These are phyloP conservation scores for Arctocebus calabarensis DNA, from an alignment of 2,797 vertebrate genomes.

Conservation along the genomic window DNA sequence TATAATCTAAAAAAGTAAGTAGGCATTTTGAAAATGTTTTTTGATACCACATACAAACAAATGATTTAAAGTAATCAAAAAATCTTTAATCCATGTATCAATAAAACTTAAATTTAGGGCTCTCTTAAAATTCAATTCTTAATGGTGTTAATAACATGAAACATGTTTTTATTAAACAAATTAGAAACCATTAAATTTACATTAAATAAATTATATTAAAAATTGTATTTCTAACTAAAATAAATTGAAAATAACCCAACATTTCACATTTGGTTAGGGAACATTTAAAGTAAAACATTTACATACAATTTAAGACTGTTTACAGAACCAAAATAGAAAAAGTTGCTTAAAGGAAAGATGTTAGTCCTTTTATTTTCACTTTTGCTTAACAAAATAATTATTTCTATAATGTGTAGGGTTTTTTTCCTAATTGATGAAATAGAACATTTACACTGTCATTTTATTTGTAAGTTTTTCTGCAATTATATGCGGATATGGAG, in stretches of 20 bases:
- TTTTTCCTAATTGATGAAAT: not conserved
- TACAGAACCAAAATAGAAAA: conserved; percentile 5
- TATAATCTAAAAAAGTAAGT: not conserved
- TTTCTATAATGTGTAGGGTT: not conserved
- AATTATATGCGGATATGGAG: not conserved
- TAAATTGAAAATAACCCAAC: not conserved
- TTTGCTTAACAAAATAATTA: not conserved
- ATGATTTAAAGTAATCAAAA: not conserved
- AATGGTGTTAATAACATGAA: not conserved
- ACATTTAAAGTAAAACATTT: conserved; percentile 9
- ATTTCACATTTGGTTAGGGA: not conserved
- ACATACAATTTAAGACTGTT: not conserved
- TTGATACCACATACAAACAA: not conserved
- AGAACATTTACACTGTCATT: not conserved
- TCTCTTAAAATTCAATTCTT: not conserved
- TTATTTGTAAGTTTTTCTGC: not conserved
- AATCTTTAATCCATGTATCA: not conserved
- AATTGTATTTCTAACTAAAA: not conserved
- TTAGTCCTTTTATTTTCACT: not conserved
- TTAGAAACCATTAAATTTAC: not conserved
- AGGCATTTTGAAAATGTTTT: not conserved
- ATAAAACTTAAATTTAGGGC: not conserved
- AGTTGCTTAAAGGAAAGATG: not conserved
- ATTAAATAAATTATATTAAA: conserved; percentile 11
- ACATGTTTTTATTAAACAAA: not conserved